Base-by-base conservation (phyloP, 2,113 vertebrate genomes). In the Panurus biarmicus region DNA sequence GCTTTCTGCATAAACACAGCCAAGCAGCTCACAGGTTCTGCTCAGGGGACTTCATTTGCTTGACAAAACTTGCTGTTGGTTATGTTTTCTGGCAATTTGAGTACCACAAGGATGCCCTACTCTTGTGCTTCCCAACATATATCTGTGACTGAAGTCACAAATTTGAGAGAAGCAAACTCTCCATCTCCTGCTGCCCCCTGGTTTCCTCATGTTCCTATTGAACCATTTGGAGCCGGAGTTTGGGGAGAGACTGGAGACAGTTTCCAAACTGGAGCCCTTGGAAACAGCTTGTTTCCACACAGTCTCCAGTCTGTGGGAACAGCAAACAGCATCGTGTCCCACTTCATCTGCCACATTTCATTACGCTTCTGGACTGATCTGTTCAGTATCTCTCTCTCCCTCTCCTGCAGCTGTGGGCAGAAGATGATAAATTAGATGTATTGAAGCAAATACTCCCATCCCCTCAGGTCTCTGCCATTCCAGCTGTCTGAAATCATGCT, bases 391-490 rank as follows among this genome's bases (percentile, higher is more conserved):
- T 62, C 72, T 24, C 81, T 58, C 78, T 85, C 38, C 29, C 26
- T 86, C n/a, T 79, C 33, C 85, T 70, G 60, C 53, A 88, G 65
- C 14, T 5, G 58, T 13, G 36, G n/a, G 76, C 40, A 86, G 72
- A 80, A 70, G 22, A 88, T 96, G 94, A 91, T 94, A 79, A 86
- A 83, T 82, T 47, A 57, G 73, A 83, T 5, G n/a, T 65, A 75
- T 67, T 69, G 82, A 57, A 70, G 72, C 82, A 76, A 87, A 58
- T 50, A 74, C 13, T 87, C 79, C 35, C 69, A 44, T 74, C 35
- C 81, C 89, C 87, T 67, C 51, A 75, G 79, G 89, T 95, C 92
- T 95, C 75, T 91, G 80, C 50, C 90, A 50, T 93, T 93, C 79
- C 90, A 93, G 67, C 78, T 94, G 90, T 71, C 88, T 87, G 89